These are phyloP conservation scores for Coccyzus lansbergi DNA, from an alignment of 2,797 vertebrate genomes.

Conservation along the genomic window DNA sequence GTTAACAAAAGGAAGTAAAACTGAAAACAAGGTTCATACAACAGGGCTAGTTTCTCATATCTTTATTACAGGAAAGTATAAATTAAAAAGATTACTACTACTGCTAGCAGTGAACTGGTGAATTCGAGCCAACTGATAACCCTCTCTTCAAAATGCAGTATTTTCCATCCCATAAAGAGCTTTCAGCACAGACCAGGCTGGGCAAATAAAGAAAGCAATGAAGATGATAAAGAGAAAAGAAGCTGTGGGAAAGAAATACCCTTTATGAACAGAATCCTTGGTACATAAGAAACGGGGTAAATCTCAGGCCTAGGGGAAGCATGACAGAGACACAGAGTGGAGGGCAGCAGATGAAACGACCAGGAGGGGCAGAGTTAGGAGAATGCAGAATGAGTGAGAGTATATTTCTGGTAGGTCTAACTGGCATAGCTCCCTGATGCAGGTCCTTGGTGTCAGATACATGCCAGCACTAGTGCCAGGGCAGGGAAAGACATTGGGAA, in stretches of 20 bases:
- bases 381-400: background rate
- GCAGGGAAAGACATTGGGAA: background rate
- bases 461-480: background rate
- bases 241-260: background rate
- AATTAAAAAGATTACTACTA: background rate
- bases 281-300: background rate
- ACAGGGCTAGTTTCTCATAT: background rate
- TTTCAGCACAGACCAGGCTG: background rate
- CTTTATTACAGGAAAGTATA: background rate
- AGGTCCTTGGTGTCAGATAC: background rate
- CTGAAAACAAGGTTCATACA: background rate
- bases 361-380: background rate
- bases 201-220: background rate
- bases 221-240: background rate
- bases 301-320: background rate
- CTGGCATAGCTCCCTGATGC: background rate
- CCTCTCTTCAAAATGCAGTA: background rate
- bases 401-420: background rate
- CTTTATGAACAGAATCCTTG: background rate
- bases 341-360: background rate
- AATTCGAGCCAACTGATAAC: background rate
- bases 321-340: fast-evolving
- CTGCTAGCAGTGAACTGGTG: background rate
- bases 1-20: background rate
- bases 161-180: background rate